These are phyloP conservation scores for Erebia palarica DNA, from an alignment of 2,888 invertebrate species.

Conservation along the genomic window DNA sequence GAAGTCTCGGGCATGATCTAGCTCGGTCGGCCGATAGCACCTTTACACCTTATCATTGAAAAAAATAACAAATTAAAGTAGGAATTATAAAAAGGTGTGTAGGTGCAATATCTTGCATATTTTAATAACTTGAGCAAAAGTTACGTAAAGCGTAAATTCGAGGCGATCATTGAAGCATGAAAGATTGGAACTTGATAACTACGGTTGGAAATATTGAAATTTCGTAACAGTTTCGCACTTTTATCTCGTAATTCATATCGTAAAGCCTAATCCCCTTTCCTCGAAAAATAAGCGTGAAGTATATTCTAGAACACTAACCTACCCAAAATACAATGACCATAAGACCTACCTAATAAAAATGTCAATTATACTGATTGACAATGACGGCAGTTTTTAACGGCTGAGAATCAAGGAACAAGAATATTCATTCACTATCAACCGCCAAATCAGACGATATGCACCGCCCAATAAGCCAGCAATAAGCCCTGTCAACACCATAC, in stretches of 20 bases:
- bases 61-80: too few species aligned
- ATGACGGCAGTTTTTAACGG: too few species aligned
- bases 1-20: too few species aligned
- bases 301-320: background rate
- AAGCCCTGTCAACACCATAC: too few species aligned
- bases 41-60: too few species aligned
- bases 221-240: slow-evolving; percentile 11
- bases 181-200: slow-evolving; percentile 21
- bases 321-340: background rate
- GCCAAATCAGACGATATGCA: too few species aligned
- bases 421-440: too few species aligned
- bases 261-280: background rate
- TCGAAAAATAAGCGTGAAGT: slow-evolving; percentile 2
- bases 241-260: slow-evolving; percentile 2
- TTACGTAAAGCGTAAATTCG: slow-evolving; percentile 19
- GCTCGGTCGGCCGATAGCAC: too few species aligned
- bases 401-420: too few species aligned
- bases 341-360: too few species aligned
- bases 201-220: slow-evolving; percentile 20
- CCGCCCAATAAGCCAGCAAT: too few species aligned
- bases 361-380: too few species aligned
- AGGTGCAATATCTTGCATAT: background rate
- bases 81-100: background rate
- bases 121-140: slow-evolving; percentile 14
- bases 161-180: slow-evolving; percentile 13